phyloP scores from a whole-genome alignment of 2,888 invertebrate species.

The Pachycephus smyrnensis region DNA sequence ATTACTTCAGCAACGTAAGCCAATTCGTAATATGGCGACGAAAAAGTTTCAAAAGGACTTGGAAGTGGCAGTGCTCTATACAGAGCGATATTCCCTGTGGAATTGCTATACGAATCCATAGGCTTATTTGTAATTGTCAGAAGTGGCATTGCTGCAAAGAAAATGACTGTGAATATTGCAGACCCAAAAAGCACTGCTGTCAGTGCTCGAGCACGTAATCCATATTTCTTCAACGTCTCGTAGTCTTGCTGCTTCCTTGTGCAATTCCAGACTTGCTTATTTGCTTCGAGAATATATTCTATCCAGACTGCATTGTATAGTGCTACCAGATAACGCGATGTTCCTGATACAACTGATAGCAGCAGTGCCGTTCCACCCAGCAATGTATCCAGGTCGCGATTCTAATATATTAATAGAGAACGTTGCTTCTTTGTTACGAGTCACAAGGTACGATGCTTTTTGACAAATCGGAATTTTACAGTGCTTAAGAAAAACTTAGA shows the following conservation, averaged over 20 bases:
- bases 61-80: neutral
- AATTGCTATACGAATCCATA: neutral
- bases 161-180: neutral
- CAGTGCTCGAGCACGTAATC: neutral
- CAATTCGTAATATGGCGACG: neutral
- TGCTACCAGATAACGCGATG: neutral
- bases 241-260: neutral
- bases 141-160: neutral
- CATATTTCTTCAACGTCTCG: neutral
- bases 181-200: neutral
- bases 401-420: neutral
- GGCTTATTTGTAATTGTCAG: neutral
- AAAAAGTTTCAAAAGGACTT: neutral
- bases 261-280: neutral
- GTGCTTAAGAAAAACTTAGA: too few species aligned
- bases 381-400: neutral
- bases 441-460: neutral
- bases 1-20: neutral
- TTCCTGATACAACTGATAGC: neutral
- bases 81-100: neutral
- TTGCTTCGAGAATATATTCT: neutral
- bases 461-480: too few species aligned
- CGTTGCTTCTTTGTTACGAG: neutral
- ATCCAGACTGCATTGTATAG: neutral
- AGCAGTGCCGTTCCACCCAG: neutral